These are phyloP conservation scores for Daphoenositta chrysoptera DNA, from an alignment of 2,113 vertebrate genomes.

Conservation along the genomic window DNA sequence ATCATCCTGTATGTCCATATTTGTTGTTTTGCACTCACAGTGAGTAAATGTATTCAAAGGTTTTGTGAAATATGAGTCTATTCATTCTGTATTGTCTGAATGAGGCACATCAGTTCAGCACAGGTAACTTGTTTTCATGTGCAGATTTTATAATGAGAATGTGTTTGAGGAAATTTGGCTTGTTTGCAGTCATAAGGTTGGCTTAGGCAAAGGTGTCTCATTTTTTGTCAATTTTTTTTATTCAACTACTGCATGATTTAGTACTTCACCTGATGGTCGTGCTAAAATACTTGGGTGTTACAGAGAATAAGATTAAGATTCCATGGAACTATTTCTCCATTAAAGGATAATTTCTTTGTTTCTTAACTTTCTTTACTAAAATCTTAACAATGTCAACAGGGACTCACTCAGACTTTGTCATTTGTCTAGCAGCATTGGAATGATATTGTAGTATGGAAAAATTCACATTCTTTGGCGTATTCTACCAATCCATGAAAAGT, in stretches of 20 bases:
- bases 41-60: not conserved
- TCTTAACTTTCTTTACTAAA: not conserved
- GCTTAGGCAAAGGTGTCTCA: not conserved
- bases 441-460: not conserved
- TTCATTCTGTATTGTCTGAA: not conserved
- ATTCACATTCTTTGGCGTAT: not conserved
- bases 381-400: not conserved
- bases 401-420: not conserved
- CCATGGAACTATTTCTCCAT: not conserved
- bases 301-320: not conserved
- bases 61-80: not conserved
- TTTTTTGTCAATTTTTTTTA: not conserved
- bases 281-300: not conserved
- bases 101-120: not conserved
- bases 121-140: not conserved
- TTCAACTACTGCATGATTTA: not conserved
- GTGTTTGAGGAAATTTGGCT: not conserved
- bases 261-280: not conserved
- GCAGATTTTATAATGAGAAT: not conserved
- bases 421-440: not conserved
- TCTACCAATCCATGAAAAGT: not conserved
- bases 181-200: not conserved
- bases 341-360: not conserved
- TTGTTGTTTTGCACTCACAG: not conserved
- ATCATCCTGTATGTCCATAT: not conserved